A percentile compares a stretch with the other conserved stretches of the same genome.
phyloP scores from a whole-genome alignment of 1,140 invertebrate species.

The Stegodyphus mimosarum region DNA sequence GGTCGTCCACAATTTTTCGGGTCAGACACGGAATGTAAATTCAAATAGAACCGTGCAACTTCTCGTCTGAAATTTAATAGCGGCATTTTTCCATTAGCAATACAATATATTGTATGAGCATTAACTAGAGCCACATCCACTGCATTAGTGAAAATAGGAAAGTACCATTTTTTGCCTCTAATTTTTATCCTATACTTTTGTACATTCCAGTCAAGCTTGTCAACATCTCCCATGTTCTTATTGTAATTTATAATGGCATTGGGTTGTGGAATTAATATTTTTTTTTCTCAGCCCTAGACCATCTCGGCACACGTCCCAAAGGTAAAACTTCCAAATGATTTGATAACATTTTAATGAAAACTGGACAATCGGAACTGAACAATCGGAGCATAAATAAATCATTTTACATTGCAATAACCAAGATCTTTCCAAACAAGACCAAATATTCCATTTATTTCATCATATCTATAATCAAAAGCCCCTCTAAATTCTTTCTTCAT shows the following conservation, averaged over 20 bases:
- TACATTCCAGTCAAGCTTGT: too few relatives aligned
- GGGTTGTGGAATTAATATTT: too few relatives aligned
- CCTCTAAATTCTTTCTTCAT: constrained; percentile 39
- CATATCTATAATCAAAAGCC: constrained; percentile 40
- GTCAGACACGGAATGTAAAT: constrained; percentile 37
- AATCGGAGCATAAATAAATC: too few relatives aligned
- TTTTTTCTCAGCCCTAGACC: constrained; percentile 35
- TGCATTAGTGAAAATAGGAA: constrained; percentile 40
- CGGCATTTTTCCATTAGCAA: constrained; percentile 35
- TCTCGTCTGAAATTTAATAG: constrained; percentile 40
- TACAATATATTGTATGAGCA: constrained; percentile 39
- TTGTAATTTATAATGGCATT: too few relatives aligned
- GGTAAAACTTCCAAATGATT: constrained; percentile 40
- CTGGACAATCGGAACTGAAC: too few relatives aligned
- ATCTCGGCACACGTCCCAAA: constrained; percentile 34
- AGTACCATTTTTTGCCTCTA: constrained; percentile 4
- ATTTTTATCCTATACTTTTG: too few relatives aligned
- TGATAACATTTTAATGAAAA: constrained; percentile 41
- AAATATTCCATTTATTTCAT: constrained; percentile 39
- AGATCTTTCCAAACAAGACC: too few relatives aligned
- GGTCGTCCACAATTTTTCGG: constrained; percentile 33
- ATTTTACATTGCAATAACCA: too few relatives aligned
- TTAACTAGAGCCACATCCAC: constrained; percentile 39
- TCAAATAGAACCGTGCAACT: constrained; percentile 35
- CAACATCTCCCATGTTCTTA: too few relatives aligned